Base-by-base conservation (phyloP, 2,113 vertebrate species). In the Nerophis lumbriciformis region DNA sequence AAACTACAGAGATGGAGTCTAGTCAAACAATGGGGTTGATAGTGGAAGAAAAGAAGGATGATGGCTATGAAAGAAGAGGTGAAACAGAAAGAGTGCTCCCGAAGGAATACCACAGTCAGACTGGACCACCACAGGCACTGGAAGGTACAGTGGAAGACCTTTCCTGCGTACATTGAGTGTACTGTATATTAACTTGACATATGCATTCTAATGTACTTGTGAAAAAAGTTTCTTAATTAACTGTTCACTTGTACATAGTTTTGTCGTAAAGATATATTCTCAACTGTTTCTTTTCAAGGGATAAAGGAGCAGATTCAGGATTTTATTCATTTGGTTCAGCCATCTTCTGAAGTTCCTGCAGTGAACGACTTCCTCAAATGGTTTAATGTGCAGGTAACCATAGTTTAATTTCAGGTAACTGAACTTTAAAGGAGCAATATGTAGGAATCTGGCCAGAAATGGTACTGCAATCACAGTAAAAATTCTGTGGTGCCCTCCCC, bases 381-480 rank as follows among this genome's bases (percentile, higher is more conserved):
- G 72, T 39, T 79, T 6, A 57, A 21, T 36, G 48, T 57, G 10
- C 75, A 88, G 83, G 88, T 90, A 69, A 16, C n/a, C n/a, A 5
- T 8, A 10, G 5, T 8, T 61, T 47, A 4, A 50, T 16, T 50
- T 42, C 48, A 50, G 15, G 4, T 11, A 9, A 54, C 16, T 48
- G 39, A 3, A 9, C 3, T 42, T 42, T 42, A 39, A 28, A 28
- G 28, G 28, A 28, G 28, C 28, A 3, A 28, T 3, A 28, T 28
- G 28, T 28, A 3, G 1, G 28, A 28, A 28, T 28, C 28, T 28
- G 28, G 28, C 28, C 28, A 28, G 28, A 28, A 28, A 28, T 28
- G 28, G 28, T 28, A 28, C 28, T 28, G 28, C 28, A 28, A 28
- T 28, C 28, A 28, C 28, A 28, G 28, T 28, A 1, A 28, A 28